Base-by-base conservation (phyloP, 1,140 invertebrate genomes). In the Drosophila miranda region DNA sequence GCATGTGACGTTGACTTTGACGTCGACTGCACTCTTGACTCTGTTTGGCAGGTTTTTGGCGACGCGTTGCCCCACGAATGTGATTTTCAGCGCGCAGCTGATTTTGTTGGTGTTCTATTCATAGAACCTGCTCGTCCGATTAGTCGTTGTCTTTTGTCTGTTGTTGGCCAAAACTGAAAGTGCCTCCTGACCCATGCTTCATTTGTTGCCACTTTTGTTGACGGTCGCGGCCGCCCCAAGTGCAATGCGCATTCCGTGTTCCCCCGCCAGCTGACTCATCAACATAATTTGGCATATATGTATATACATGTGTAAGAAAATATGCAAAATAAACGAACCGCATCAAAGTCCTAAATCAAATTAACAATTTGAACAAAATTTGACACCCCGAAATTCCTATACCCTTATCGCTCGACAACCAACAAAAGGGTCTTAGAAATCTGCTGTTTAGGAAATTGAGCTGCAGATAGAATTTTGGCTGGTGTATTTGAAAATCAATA, bases 21-120 rank as follows among this genome's bases (percentile, higher is more conserved):
- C 44, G 26, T 48, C 52, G 58, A 56, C 69, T 61, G 75, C 70
- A 82, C 58, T 81, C 74, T 81, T 87, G 82, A 78, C 78, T 72
- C 55, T 78, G 69, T 74, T 61, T 71, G 82, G 50, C 76, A 55
- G 60, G 57, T 67, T 81, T 68, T 84, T 81, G 64, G 68, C 54
- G 52, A 48, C 51, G 55, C 42, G 59, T 54, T 38, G 14, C 28
- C 50, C 34, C 26, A 53, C 70, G 28, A 73, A 64, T 61, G 70
- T 87, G 81, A 86, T 78, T 59, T 83, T 64, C 75, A 75, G 59
- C 56, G 77, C 74, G 78, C 86, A 89, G 84, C 84, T 89, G 86
- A 89, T 89, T 86, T 75, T 81, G 81, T 84, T 84, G 77, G 86
- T 75, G 59, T 75, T 74, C 72, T 84, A 86, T 81, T 70, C 46